Percentiles rank a stretch among this genome's conserved stretches.
Conservation (phyloP, 2,888 invertebrate genomes). For the Ectropis crepuscularia region DNA sequence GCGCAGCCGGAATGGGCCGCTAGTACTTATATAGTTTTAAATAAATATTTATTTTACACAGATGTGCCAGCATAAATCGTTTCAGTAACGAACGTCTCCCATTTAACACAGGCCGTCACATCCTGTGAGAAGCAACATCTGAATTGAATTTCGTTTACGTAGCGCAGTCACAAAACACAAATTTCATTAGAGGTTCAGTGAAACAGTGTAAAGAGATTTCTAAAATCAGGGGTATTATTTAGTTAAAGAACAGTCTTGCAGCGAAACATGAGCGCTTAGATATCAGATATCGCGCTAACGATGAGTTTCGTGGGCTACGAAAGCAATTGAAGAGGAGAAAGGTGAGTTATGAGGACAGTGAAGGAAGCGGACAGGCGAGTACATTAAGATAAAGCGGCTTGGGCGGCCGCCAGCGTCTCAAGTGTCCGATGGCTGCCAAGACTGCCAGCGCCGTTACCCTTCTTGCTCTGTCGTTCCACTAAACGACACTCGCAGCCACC, state of each 20-base stretch:
- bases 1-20: too few species aligned
- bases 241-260: slow-evolving; percentile 40
- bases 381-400: slow-evolving; percentile 80
- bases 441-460: slow-evolving; percentile 49
- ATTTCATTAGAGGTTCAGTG: slow-evolving; percentile 58
- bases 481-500: slow-evolving; percentile 28
- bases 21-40: too few species aligned
- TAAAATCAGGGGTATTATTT: slow-evolving; percentile 60
- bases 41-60: too few species aligned
- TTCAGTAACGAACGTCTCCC: slow-evolving; percentile 53
- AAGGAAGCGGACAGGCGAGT: slow-evolving; percentile 72
- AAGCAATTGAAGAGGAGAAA: slow-evolving; percentile 71
- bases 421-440: slow-evolving; percentile 75
- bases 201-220: slow-evolving; percentile 57
- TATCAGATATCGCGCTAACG: slow-evolving; percentile 55
- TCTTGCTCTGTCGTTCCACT: slow-evolving; percentile 34
- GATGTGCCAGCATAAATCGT: slow-evolving; percentile 66
- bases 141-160: slow-evolving; percentile 74
- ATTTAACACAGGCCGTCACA: slow-evolving; percentile 73
- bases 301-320: slow-evolving; percentile 46
- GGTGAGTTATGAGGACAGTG: slow-evolving; percentile 69
- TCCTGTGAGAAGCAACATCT: slow-evolving; percentile 65
- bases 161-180: slow-evolving; percentile 50
- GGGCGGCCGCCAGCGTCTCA: slow-evolving; percentile 78
- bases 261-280: slow-evolving; percentile 22